Conservation (phyloP, 2,888 invertebrate species). For the Alsophila aescularia region DNA sequence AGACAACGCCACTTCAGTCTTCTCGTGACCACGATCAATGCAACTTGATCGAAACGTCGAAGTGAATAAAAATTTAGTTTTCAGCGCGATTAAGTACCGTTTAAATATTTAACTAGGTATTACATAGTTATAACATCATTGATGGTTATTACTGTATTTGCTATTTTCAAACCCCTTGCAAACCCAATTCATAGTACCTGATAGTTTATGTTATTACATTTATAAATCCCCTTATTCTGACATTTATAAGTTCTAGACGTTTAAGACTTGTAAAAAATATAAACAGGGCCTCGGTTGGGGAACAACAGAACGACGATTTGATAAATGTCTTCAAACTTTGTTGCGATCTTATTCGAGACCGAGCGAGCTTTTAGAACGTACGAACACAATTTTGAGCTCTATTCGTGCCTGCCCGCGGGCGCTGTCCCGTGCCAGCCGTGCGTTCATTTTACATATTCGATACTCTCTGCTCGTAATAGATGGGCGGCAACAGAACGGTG, state of each 20-base stretch:
- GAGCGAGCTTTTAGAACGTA: slow-evolving; percentile 64
- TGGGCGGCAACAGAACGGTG: not conserved
- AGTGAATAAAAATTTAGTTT: too few species aligned
- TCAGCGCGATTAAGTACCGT: too few species aligned
- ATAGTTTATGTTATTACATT: too few species aligned
- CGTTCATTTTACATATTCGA: not conserved
- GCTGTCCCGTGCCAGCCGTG: not conserved
- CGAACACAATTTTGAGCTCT: slow-evolving; percentile 35
- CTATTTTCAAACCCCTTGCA: too few species aligned
- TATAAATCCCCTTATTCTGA: not conserved
- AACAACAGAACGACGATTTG: slow-evolving; percentile 64
- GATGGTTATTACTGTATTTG: too few species aligned
- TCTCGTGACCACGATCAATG: too few species aligned
- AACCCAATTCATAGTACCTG: too few species aligned
- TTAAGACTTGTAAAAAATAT: not conserved
- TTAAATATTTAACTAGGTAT: too few species aligned
- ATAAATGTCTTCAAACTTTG: slow-evolving; percentile 74
- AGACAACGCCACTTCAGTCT: too few species aligned
- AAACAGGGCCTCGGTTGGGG: slow-evolving; percentile 38
- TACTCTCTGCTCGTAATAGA: not conserved
- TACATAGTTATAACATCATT: too few species aligned
- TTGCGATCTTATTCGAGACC: slow-evolving; percentile 54
- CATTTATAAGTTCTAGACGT: not conserved
- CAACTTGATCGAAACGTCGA: too few species aligned
- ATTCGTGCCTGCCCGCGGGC: not conserved